Percentiles rank a stretch among this genome's conserved stretches.
Evolutionary conservation across 1,140 invertebrate genomes (phyloP).

Genomic region (Eriosoma lanigerum): DNA sequence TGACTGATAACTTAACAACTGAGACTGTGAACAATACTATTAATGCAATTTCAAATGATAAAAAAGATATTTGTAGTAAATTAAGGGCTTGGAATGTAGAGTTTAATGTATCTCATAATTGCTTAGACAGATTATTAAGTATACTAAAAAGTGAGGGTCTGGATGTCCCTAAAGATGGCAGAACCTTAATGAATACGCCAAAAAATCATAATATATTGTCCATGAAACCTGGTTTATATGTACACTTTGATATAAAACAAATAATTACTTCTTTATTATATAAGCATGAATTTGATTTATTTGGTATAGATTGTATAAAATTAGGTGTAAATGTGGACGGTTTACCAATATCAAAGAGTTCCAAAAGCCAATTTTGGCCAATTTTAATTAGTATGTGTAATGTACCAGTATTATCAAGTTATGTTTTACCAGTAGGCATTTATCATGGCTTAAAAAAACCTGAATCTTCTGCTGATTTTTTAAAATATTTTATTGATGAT

Average conservation of each 20-base stretch:
- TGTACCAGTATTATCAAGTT: background rate
- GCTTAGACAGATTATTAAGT: background rate
- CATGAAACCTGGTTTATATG: background rate
- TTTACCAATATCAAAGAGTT: conserved; percentile 12
- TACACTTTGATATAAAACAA: conserved; percentile 14
- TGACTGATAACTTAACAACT: background rate
- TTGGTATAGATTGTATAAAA: background rate
- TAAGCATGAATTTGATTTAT: background rate
- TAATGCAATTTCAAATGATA: background rate
- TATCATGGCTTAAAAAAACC: conserved; percentile 11
- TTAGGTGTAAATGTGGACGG: conserved; percentile 9
- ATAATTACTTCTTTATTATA: background rate
- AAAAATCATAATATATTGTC: background rate
- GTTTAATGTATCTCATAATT: conserved; percentile 16
- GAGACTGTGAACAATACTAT: background rate
- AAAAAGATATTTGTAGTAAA: background rate
- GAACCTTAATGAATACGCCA: background rate
- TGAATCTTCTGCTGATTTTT: background rate
- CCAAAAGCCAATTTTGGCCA: conserved; percentile 14
- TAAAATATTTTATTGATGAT: background rate
- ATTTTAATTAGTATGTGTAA: conserved; percentile 18
- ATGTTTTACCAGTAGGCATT: conserved; percentile 10
- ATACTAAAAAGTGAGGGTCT: background rate
- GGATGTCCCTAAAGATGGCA: conserved; percentile 1
- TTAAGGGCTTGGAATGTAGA: conserved; percentile 9